Percentiles rank a stretch among this genome's conserved stretches.
Conservation (phyloP, 1,140 invertebrate species). For the Ridgeia piscesae region DNA sequence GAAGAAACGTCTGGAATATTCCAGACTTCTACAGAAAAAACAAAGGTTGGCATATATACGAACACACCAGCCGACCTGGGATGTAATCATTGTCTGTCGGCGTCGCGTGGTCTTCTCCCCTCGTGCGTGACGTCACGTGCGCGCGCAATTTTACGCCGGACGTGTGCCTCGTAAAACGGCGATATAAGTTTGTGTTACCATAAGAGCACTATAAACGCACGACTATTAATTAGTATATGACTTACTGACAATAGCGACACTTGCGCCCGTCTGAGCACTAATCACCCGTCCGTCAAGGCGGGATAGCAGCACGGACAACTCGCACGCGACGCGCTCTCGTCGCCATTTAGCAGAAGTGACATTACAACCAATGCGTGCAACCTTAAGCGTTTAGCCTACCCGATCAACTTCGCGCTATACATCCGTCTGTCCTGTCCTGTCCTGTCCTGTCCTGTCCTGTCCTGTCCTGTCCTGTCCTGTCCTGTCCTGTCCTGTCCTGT, state of each 20-base stretch:
- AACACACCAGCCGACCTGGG: too few relatives aligned
- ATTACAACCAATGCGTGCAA: background rate
- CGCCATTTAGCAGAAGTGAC: background rate
- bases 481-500: too few relatives aligned
- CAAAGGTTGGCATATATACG: too few relatives aligned
- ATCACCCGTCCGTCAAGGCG: background rate
- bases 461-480: too few relatives aligned
- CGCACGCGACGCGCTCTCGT: background rate
- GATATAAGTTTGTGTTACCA: slow-evolving; percentile 1
- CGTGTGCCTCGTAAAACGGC: background rate
- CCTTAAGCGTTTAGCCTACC: too few relatives aligned
- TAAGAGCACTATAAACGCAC: background rate
- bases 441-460: too few relatives aligned
- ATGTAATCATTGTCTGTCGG: too few relatives aligned
- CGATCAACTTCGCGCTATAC: too few relatives aligned
- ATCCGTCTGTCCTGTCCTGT: too few relatives aligned
- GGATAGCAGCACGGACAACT: background rate
- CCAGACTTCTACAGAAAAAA: too few relatives aligned
- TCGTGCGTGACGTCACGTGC: background rate
- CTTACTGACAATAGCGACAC: background rate
- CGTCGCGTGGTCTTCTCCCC: background rate
- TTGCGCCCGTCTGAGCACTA: background rate
- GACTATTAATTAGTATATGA: background rate
- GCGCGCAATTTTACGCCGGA: background rate
- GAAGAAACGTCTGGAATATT: too few relatives aligned